Percentiles rank a stretch among this genome's conserved stretches.
Evolutionary conservation across 2,113 vertebrate species (phyloP).

Genomic region (Mormyrus iriodes): DNA sequence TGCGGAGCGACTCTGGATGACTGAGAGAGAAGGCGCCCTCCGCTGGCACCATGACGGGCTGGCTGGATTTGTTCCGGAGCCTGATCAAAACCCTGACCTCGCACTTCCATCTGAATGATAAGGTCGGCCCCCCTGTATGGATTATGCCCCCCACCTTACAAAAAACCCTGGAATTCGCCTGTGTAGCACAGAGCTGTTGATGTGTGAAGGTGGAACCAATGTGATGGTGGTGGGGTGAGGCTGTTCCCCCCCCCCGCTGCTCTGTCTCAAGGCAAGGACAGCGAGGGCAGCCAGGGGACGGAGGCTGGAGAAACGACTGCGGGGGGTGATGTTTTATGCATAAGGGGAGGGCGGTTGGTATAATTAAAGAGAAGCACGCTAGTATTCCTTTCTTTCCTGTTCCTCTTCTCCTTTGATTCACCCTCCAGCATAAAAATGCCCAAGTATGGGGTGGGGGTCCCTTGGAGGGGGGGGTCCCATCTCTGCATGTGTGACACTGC

Average conservation of each 20-base stretch:
- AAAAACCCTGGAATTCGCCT: slow-evolving; percentile 18
- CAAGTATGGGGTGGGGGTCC: neutral
- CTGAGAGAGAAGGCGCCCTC: slow-evolving; percentile 60
- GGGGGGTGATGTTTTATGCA: neutral
- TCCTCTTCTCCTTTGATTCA: neutral
- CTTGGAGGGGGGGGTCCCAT: neutral
- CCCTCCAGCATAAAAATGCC: neutral
- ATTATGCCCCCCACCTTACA: neutral
- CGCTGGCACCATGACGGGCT: slow-evolving; percentile 65
- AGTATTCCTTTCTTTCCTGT: neutral
- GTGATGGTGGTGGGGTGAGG: neutral
- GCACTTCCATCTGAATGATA: slow-evolving; percentile 62
- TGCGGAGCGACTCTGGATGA: slow-evolving; percentile 46
- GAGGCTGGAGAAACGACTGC: neutral
- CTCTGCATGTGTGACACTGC: slow-evolving; percentile 64
- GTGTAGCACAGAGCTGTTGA: neutral
- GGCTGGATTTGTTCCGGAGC: slow-evolving; percentile 71
- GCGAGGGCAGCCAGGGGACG: neutral
- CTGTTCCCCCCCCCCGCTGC: neutral
- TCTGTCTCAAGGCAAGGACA: neutral
- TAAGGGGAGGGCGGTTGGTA: neutral
- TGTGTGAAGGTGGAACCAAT: neutral
- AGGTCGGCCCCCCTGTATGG: neutral
- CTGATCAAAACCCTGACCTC: slow-evolving; percentile 64
- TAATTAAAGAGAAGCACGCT: neutral